Evolutionary conservation across 2,113 vertebrate species (phyloP).

Genomic region (Physeter macrocephalus): DNA sequence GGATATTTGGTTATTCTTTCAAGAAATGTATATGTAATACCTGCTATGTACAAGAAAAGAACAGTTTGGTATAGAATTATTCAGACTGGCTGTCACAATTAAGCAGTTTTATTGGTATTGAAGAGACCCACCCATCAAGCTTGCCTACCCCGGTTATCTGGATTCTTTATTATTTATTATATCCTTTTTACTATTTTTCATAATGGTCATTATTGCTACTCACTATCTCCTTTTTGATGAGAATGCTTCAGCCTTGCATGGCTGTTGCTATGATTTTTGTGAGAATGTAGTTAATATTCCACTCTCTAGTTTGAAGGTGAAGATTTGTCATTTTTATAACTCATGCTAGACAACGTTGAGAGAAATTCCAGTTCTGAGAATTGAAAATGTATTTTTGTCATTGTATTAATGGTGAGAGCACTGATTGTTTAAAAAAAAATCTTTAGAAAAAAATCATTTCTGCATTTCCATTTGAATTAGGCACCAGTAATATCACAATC

Average conservation of each 20-base stretch:
- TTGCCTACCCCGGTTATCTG: not conserved
- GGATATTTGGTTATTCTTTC: not conserved
- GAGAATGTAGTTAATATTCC: not conserved
- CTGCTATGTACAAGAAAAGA: not conserved
- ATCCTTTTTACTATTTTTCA: not conserved
- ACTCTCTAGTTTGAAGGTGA: slow-evolving; percentile 1
- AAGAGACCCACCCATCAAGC: not conserved
- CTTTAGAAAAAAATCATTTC: not conserved
- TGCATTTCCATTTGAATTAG: not conserved
- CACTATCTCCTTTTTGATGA: not conserved
- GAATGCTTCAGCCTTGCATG: not conserved
- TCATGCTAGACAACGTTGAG: not conserved
- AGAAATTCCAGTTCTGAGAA: slow-evolving; percentile 45
- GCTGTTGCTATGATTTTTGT: not conserved
- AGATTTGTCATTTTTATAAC: slow-evolving; percentile 51
- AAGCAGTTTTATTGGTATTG: not conserved
- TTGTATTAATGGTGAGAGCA: slow-evolving; percentile 20
- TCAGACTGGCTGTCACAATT: not conserved
- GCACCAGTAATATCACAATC: not conserved
- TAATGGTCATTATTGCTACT: not conserved
- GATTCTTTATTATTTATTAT: not conserved
- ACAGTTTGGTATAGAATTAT: not conserved
- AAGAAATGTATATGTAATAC: not conserved
- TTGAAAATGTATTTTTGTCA: slow-evolving; percentile 50
- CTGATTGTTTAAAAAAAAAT: not conserved